Evolutionary conservation across 2,888 invertebrate genomes (phyloP).

Genomic region (Sceliomorpha sp.): DNA sequence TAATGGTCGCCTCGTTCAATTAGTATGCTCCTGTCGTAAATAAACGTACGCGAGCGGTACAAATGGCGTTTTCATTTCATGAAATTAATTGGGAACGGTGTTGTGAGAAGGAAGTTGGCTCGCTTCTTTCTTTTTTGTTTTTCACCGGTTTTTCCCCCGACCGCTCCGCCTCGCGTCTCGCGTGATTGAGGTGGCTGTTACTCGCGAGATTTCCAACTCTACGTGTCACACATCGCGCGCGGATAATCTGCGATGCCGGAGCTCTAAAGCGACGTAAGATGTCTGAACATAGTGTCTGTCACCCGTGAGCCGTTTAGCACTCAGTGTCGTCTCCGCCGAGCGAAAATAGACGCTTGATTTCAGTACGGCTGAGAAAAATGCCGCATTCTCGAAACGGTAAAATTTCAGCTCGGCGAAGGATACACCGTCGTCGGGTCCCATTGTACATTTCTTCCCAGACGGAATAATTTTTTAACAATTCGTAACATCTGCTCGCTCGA

Average conservation of each 20-base stretch:
- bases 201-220: constrained; percentile 26
- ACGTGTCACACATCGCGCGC: constrained; percentile 31
- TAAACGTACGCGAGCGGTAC: constrained; percentile 35
- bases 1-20: constrained; percentile 49
- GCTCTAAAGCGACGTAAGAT: constrained; percentile 7
- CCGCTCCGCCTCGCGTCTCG: constrained; percentile 1
- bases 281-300: constrained; percentile 31
- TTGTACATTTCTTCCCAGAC: constrained; percentile 13
- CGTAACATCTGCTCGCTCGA: too few relatives aligned
- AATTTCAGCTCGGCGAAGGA: constrained; percentile 1
- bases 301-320: constrained; percentile 18
- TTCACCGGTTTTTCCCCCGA: not conserved
- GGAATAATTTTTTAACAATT: too few relatives aligned
- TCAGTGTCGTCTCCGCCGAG: constrained; percentile 21
- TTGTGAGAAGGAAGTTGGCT: constrained; percentile 36
- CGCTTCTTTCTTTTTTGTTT: constrained; percentile 22
- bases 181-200: constrained; percentile 6
- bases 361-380: constrained; percentile 27
- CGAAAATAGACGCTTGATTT: constrained; percentile 40
- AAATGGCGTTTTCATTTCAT: constrained; percentile 46
- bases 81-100: constrained; percentile 48
- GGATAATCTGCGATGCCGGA: too few relatives aligned
- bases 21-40: constrained; percentile 43
- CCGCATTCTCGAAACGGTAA: constrained; percentile 9
- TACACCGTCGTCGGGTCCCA: constrained; percentile 17